phyloP scores from a whole-genome alignment of 2,797 vertebrate species.

The Uromys caudimaculatus region DNA sequence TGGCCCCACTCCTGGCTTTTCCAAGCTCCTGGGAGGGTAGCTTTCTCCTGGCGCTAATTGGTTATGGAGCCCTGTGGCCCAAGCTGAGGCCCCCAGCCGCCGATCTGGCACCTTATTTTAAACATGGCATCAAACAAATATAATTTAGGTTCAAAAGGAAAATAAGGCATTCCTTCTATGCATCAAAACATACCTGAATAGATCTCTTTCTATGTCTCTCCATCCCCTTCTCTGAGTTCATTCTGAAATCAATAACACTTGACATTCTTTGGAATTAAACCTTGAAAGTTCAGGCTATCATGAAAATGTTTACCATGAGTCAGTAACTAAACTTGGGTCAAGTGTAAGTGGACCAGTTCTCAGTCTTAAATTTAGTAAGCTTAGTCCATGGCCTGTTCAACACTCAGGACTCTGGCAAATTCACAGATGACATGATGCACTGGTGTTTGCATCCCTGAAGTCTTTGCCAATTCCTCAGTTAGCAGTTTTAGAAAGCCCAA shows the following conservation, averaged over 20 bases:
- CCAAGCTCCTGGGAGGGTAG: no score
- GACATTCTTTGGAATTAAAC: conserved; percentile 9
- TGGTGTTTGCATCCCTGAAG: neutral
- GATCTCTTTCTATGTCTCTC: neutral
- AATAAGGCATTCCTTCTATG: neutral
- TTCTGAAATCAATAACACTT: conserved; percentile 1
- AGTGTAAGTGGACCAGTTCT: neutral
- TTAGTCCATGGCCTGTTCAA: neutral
- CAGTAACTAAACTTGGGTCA: conserved; percentile 19
- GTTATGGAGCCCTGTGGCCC: no score
- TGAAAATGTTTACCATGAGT: neutral
- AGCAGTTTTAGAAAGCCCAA: neutral
- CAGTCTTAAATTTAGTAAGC: neutral
- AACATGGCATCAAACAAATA: conserved; percentile 55
- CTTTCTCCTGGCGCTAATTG: no score
- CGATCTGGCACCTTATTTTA: neutral
- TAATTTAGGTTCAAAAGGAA: conserved; percentile 51
- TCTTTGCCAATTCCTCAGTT: neutral
- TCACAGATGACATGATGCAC: neutral
- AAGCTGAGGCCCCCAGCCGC: no score
- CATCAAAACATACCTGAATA: neutral
- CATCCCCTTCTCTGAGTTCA: neutral
- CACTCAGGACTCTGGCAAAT: neutral
- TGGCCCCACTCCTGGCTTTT: no score
- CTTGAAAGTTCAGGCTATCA: conserved; percentile 8